Conservation (phyloP, 2,888 invertebrate species). For the Hirtodrosophila confusa region DNA sequence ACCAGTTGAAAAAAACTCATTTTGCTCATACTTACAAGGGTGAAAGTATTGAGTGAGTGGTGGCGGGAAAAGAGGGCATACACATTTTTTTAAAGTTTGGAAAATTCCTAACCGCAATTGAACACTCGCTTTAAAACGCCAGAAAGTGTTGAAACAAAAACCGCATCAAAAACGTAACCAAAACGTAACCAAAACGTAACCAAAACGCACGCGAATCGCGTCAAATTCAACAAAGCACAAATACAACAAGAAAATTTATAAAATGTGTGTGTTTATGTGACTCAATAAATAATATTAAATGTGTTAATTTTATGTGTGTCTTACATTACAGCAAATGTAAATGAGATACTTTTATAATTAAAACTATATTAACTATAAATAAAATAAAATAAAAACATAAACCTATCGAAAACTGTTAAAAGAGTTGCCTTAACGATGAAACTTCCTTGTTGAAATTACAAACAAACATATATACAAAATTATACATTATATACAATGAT, state of each 20-base stretch:
- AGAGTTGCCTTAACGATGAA: constrained; percentile 76
- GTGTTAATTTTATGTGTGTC: neutral
- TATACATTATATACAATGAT: constrained; percentile 28
- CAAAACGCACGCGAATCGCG: constrained; percentile 11
- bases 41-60: no score
- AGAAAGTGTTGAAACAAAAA: constrained; percentile 17
- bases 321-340: constrained; percentile 30
- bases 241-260: constrained; percentile 4
- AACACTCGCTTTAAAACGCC: neutral
- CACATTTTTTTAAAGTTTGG: constrained; percentile 6
- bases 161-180: neutral
- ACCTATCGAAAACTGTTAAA: constrained; percentile 41
- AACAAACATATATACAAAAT: constrained; percentile 45
- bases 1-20: constrained; percentile 16
- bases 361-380: constrained; percentile 12
- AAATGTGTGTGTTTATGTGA: neutral
- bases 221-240: neutral
- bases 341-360: constrained; percentile 38
- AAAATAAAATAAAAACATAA: constrained; percentile 14
- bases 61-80: neutral
- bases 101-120: no score
- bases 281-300: constrained; percentile 9
- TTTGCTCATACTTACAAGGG: constrained; percentile 14
- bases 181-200: constrained; percentile 14
- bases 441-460: constrained; percentile 72